These are phyloP conservation scores for Piscicola geometra DNA, from an alignment of 2,888 invertebrate genomes.

Conservation along the genomic window DNA sequence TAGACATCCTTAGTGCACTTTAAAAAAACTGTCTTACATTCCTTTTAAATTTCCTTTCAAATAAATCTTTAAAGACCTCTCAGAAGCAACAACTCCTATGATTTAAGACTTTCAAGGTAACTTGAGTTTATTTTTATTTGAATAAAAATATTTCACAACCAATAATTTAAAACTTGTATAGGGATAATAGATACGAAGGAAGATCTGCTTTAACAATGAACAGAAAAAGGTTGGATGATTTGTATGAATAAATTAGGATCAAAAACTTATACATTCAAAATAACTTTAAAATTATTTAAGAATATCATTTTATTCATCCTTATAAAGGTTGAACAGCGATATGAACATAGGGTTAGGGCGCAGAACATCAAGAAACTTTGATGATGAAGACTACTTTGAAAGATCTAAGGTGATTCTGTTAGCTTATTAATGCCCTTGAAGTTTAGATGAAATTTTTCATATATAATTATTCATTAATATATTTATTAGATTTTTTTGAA, in stretches of 20 bases:
- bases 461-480: no score
- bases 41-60: not conserved
- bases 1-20: no score
- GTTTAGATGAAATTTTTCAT: no score
- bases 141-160: not conserved
- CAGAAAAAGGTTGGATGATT: conserved; percentile 8
- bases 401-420: not conserved
- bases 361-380: not conserved
- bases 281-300: not conserved
- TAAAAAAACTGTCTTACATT: no score
- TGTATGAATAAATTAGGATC: no score
- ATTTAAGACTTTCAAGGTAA: no score
- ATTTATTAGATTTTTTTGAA: not conserved
- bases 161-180: not conserved
- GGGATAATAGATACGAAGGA: not conserved
- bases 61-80: not conserved
- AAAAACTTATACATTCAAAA: not conserved
- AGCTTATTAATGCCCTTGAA: no score
- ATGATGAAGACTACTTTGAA: not conserved
- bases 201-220: not conserved
- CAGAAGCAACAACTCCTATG: not conserved
- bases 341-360: not conserved
- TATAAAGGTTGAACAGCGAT: not conserved
- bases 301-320: not conserved
- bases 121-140: no score